Base-by-base conservation (phyloP, 1,140 invertebrate genomes). In the Drosophila watanabei region DNA sequence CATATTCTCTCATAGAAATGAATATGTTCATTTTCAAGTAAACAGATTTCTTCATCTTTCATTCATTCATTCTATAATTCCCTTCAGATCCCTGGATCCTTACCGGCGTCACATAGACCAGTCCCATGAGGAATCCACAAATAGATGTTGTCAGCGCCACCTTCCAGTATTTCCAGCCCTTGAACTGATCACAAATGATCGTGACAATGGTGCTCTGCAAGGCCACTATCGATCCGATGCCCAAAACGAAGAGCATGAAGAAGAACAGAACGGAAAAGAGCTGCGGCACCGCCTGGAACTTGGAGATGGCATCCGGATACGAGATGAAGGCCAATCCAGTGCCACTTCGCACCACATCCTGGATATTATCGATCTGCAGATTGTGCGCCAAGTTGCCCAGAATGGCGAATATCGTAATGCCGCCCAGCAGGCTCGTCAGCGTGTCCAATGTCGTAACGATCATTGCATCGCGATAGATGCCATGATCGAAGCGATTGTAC, bases 281-380 rank as follows among this genome's bases (percentile, higher is more conserved):
- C 64, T 92, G 97, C 5, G 97, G 97, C 49, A 97, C 94, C 10
- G 95, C 93, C 14, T 95, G 95, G 82, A 98, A 97, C 89, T 97
- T 97, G 1, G 97, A 95, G 54, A 98, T 96, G 1, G 98, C 98
- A 82, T 98, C 97, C 6, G 98, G 97, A 94, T 98, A 99, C 0
- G 97, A 97, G 20, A 98, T 95, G 76, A 98, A 97, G 10, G 97
- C 97, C 39, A 98, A 94, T 4, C 96, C 96, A 24, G 96, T 95
- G 16, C 97, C 97, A 48, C 95, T 95, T 5, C 95, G 93, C 14
- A 95, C 94, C 51, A 96, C 95, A 32, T 94, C 92, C 41, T 93
- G 82, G 6, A 96, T 94, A 61, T 94, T 93, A 0, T 94, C 94
- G 11, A 93, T 93, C 33, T 94, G 92, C 6, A 95, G 91, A 77